Conservation (phyloP, 2,797 vertebrate genomes). For the Molothrus aeneus region DNA sequence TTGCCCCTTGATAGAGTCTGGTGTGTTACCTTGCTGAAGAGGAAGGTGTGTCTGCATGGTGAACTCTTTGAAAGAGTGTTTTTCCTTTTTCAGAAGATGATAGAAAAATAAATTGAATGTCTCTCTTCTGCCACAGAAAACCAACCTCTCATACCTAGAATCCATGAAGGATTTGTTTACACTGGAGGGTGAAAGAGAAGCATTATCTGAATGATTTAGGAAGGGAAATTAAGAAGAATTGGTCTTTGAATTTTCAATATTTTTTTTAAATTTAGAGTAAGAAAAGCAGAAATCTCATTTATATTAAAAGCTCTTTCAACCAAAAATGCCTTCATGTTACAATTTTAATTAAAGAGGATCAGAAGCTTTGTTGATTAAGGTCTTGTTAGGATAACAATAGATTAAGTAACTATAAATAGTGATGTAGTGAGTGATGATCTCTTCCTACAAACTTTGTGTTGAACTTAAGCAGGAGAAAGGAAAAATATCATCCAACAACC, state of each 20-base stretch:
- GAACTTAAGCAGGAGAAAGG: neutral
- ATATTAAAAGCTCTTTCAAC: neutral
- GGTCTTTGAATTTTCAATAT: neutral
- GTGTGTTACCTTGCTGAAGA: neutral
- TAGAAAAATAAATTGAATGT: neutral
- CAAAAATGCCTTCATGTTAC: neutral
- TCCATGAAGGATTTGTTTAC: neutral
- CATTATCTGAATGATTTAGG: neutral
- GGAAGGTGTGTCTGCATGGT: neutral
- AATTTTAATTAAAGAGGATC: neutral
- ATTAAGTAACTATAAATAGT: slow-evolving; percentile 16
- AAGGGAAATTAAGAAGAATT: neutral
- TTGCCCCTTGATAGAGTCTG: neutral
- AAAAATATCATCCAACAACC: neutral
- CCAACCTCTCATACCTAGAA: neutral
- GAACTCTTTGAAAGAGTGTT: neutral
- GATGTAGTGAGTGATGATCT: neutral
- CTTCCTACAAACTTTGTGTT: neutral
- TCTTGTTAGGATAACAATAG: neutral
- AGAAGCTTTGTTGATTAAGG: neutral
- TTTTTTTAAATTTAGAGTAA: neutral
- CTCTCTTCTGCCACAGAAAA: neutral
- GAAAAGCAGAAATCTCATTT: neutral
- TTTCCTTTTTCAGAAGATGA: neutral
- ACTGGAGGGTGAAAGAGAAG: neutral